Percentiles rank a stretch among this genome's conserved stretches.
These are phyloP conservation scores for Paelopatides confundens DNA, from an alignment of 53 echinoderm and acorn worm genomes.

Conservation along the genomic window DNA sequence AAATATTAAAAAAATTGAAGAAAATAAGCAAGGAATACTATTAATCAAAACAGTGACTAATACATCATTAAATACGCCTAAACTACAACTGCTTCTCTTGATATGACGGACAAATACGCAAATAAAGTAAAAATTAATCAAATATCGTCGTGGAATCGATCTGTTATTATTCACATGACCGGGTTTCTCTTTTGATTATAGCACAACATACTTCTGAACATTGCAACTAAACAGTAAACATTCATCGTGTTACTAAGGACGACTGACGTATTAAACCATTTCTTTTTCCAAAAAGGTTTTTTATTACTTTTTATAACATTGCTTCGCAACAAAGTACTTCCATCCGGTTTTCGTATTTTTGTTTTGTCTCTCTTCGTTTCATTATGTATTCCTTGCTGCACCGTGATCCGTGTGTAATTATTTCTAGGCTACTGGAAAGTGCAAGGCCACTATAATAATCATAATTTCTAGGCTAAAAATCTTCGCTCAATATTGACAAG, in stretches of 20 bases:
- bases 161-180: conserved; percentile 1
- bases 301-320: too few species aligned
- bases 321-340: neutral
- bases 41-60: too few species aligned
- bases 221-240: neutral
- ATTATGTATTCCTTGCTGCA: neutral
- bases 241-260: too few species aligned
- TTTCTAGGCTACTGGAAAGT: conserved; percentile 19
- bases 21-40: too few species aligned
- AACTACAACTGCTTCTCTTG: too few species aligned
- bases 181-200: neutral
- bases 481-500: conserved; percentile 28
- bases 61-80: too few species aligned
- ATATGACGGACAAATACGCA: too few species aligned
- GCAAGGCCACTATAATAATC: conserved; percentile 27
- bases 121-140: neutral
- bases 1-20: too few species aligned
- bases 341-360: neutral
- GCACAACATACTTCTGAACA: neutral
- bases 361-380: neutral
- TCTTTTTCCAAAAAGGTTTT: too few species aligned
- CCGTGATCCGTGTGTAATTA: too few species aligned
- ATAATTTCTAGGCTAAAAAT: conserved; percentile 11
- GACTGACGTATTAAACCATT: too few species aligned
- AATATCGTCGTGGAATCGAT: neutral